Base-by-base conservation (phyloP, 2,113 vertebrate species). In the Crocuta crocuta region DNA sequence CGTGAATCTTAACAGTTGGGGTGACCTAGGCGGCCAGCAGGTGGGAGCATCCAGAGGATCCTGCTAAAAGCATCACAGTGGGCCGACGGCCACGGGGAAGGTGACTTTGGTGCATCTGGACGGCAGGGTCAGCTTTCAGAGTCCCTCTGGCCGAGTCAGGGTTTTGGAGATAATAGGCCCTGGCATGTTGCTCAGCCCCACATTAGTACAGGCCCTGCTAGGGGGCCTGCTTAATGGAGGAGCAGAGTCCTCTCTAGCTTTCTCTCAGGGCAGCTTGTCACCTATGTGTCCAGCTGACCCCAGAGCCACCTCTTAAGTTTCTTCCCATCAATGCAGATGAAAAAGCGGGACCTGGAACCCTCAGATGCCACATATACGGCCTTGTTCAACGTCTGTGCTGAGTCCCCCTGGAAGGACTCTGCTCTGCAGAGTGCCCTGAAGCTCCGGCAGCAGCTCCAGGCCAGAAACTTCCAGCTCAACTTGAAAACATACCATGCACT, bases 321-420 rank as follows among this genome's bases (percentile, higher is more conserved):
- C 48, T 91, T 19, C 33, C 23, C 23, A 1, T 94, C 24, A 85
- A 66, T 1, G 9, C 95, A 99, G 99, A 99, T 99, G 99, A 99
- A 99, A 94, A 99, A 99, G 90, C 98, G 99, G 93, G 99, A 98
- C 63, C 97, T 99, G 24, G 93, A 95, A 4, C 99, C 99, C 1
- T 98, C 98, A 0, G 99, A 99, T 1, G 99, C 99, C 61, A 99
- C 99, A 0, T 99, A 99, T 98, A 99, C 99, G 0, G 99, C 99
- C 0, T 98, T 99, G 92, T 99, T 99, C 98, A 99, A 99, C 0
- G 99, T 99, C 93, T 99, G 99, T 7, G 99, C 99, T 0, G 99
- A 99, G 96, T 99, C 99, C 0, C 99, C 99, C 0, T 99, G 99
- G 97, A 99, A 99, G 58, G 98, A 99, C 45, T 98, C 99, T 0